Conservation (phyloP, 2,888 invertebrate species). For the Gonocerus acuteangulatus region DNA sequence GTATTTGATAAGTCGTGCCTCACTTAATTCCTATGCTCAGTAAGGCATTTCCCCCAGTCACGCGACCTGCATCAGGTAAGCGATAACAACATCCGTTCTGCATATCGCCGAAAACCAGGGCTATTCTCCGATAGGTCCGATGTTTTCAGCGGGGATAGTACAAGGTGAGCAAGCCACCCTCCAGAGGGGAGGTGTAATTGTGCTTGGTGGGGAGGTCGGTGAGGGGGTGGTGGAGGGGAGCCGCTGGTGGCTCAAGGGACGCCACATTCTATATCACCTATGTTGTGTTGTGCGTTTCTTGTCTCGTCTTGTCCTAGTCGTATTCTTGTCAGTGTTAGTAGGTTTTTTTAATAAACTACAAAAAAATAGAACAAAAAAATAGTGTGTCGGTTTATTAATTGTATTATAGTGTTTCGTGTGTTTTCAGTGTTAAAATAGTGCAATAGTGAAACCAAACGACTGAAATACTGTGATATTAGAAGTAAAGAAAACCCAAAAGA, state of each 20-base stretch:
- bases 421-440: constrained; percentile 8
- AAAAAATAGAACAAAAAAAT: not conserved
- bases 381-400: not conserved
- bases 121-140: too few relatives aligned
- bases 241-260: constrained; percentile 15
- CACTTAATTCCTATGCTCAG: too few relatives aligned
- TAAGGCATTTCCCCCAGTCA: too few relatives aligned
- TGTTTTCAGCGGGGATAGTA: not conserved
- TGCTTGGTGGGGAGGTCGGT: constrained; percentile 17
- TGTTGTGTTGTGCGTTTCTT: constrained; percentile 28
- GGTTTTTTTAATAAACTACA: too few relatives aligned
- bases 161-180: not conserved
- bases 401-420: not conserved
- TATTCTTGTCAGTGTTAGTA: constrained; percentile 6
- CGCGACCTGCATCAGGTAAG: too few relatives aligned
- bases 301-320: constrained; percentile 5
- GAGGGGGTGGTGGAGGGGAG: constrained; percentile 15
- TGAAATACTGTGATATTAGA: constrained; percentile 1
- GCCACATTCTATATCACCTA: constrained; percentile 30
- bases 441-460: not conserved
- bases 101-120: too few relatives aligned
- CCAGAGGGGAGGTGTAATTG: constrained; percentile 28
- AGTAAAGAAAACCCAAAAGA: constrained; percentile 4
- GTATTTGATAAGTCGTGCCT: too few relatives aligned
- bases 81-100: too few relatives aligned